These are phyloP conservation scores for Xanthorhoe spadicearia DNA, from an alignment of 2,888 invertebrate genomes.

Conservation along the genomic window DNA sequence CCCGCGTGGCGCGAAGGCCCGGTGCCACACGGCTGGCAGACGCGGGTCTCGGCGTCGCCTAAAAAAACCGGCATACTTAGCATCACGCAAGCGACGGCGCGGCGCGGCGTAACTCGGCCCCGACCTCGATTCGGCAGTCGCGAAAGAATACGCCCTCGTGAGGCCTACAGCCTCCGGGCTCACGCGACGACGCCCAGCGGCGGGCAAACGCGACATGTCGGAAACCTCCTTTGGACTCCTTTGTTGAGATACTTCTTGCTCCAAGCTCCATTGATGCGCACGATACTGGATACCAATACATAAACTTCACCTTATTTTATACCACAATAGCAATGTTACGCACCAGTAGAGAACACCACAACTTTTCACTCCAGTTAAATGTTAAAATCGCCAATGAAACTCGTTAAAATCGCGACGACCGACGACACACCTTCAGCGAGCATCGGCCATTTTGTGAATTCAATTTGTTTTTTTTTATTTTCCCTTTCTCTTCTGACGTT, in stretches of 20 bases:
- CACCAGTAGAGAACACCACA: constrained; percentile 81
- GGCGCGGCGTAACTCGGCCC: constrained; percentile 55
- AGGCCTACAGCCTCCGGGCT: constrained; percentile 79
- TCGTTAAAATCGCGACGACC: constrained; percentile 73
- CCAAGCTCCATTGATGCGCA: constrained; percentile 46
- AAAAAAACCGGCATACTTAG: constrained; percentile 79
- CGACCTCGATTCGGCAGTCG: constrained; percentile 63
- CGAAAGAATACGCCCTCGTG: constrained; percentile 73
- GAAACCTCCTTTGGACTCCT: constrained; percentile 45
- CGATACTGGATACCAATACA: constrained; percentile 72
- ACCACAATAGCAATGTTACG: constrained; percentile 83
- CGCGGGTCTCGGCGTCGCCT: constrained; percentile 79
- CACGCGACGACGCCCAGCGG: constrained; percentile 77
- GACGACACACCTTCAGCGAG: constrained; percentile 79
- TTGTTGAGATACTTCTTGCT: constrained; percentile 48
- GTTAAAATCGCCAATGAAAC: constrained; percentile 65
- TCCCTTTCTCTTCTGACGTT: not conserved
- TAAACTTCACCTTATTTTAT: constrained; percentile 78
- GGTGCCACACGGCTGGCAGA: constrained; percentile 75
- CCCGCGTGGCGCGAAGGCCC: constrained; percentile 69
- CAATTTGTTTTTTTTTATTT: not conserved
- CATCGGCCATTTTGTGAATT: constrained; percentile 77
- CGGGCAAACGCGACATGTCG: constrained; percentile 67
- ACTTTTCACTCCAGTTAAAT: constrained; percentile 81
- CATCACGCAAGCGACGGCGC: constrained; percentile 62